Conservation (phyloP, 2,888 invertebrate species). For the Copidosoma aretas region DNA sequence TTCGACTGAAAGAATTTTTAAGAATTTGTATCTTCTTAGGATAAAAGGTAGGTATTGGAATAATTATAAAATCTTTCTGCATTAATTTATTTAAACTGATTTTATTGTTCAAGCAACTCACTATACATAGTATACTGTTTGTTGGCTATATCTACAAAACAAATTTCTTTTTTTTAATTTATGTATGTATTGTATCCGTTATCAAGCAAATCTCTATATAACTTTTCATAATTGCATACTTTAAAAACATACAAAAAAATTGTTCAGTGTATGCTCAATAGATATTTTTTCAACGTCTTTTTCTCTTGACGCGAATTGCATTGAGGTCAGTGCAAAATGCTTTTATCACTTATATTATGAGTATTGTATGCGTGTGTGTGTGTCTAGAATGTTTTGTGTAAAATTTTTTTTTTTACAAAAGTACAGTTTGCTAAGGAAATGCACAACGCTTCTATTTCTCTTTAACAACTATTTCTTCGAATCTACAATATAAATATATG, state of each 20-base stretch:
- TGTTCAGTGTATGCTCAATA: constrained; percentile 21
- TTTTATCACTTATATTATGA: constrained; percentile 31
- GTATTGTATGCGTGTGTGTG: constrained; percentile 30
- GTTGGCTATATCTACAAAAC: constrained; percentile 21
- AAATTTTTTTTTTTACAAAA: constrained; percentile 29
- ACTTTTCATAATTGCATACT: constrained; percentile 30
- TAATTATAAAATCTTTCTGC: too few relatives aligned
- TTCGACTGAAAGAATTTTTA: too few relatives aligned
- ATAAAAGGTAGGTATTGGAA: too few relatives aligned
- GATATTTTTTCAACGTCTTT: constrained; percentile 13
- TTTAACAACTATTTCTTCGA: constrained; percentile 22
- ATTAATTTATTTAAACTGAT: background rate
- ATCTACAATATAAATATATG: constrained; percentile 27
- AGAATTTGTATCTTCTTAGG: too few relatives aligned
- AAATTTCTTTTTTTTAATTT: constrained; percentile 24
- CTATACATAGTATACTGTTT: constrained; percentile 33
- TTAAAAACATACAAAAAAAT: constrained; percentile 18
- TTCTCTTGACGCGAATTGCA: constrained; percentile 19
- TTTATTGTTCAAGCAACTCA: constrained; percentile 3
- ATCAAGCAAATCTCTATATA: constrained; percentile 32
- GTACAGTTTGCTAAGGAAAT: constrained; percentile 30
- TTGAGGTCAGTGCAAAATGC: constrained; percentile 29
- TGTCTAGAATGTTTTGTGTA: constrained; percentile 23
- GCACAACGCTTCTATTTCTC: constrained; percentile 20
- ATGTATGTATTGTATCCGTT: constrained; percentile 20